These are phyloP conservation scores for Conchocele bisecta DNA, from an alignment of 2,888 invertebrate species.

Conservation along the genomic window DNA sequence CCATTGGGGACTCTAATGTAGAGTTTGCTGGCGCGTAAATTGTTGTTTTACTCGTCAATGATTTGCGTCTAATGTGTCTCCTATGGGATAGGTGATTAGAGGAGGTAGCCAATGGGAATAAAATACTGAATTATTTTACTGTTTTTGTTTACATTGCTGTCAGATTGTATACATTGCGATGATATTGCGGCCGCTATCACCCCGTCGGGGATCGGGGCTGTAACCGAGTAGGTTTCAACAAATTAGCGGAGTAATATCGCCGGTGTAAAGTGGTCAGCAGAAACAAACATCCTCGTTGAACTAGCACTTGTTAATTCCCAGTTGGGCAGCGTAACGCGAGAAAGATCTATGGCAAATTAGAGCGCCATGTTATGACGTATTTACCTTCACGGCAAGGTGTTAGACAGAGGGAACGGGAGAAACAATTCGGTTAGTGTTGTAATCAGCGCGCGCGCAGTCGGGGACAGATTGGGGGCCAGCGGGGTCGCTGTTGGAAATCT, in stretches of 20 bases:
- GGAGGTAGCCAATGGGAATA: slow-evolving; percentile 21
- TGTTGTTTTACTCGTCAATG: slow-evolving; percentile 48
- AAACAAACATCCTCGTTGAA: slow-evolving; percentile 15
- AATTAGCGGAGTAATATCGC: slow-evolving; percentile 22
- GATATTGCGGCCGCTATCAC: slow-evolving; percentile 13
- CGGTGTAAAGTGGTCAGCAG: slow-evolving; percentile 19
- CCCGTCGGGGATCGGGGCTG: slow-evolving; percentile 28
- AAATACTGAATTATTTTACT: slow-evolving; percentile 47
- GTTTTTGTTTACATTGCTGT: slow-evolving; percentile 55
- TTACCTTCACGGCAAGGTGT: slow-evolving; percentile 24
- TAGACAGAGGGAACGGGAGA: background rate
- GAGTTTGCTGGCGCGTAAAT: slow-evolving; percentile 24
- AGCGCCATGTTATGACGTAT: slow-evolving; percentile 31
- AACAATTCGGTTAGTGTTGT: slow-evolving; percentile 26
- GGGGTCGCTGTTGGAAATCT: too few species aligned
- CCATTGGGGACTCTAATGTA: slow-evolving; percentile 1
- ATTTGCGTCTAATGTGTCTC: slow-evolving; percentile 49
- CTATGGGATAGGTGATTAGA: slow-evolving; percentile 33
- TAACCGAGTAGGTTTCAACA: slow-evolving; percentile 19
- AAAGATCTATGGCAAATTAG: slow-evolving; percentile 19
- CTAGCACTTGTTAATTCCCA: slow-evolving; percentile 35
- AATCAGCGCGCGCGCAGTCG: too few species aligned
- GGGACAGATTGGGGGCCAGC: too few species aligned
- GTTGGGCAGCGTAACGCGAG: slow-evolving; percentile 22
- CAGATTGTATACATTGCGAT: slow-evolving; percentile 45